These are phyloP conservation scores for Fulica atra DNA, from an alignment of 2,113 vertebrate species.

Conservation along the genomic window DNA sequence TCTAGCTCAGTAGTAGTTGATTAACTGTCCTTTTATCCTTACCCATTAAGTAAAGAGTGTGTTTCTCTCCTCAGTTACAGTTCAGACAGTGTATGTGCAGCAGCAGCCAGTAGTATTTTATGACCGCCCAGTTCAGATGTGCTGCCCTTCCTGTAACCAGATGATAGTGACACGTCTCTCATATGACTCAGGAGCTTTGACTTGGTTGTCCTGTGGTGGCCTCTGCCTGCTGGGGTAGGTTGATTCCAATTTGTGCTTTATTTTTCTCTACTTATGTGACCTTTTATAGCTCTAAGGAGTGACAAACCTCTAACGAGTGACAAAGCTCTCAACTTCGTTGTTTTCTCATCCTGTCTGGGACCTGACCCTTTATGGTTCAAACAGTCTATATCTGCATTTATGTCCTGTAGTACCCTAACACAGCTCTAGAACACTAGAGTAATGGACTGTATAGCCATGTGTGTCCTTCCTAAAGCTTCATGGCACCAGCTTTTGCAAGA, in stretches of 20 bases:
- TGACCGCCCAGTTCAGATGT: conserved; percentile 81
- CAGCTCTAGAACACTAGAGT: not conserved
- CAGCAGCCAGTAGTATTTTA: conserved; percentile 71
- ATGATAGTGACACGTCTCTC: conserved; percentile 78
- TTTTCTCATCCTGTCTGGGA: not conserved
- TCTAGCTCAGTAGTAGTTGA: not conserved
- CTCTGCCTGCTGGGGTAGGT: conserved; percentile 85
- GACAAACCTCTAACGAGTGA: not conserved
- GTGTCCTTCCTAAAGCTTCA: not conserved
- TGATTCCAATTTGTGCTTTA: not conserved
- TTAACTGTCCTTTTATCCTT: not conserved
- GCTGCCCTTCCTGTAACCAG: conserved; percentile 82
- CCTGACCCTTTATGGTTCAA: not conserved
- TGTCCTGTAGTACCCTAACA: not conserved
- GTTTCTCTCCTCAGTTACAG: conserved; percentile 55
- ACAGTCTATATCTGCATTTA: not conserved
- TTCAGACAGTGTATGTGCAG: conserved; percentile 84
- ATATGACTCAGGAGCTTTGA: conserved; percentile 76
- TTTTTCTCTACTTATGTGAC: not conserved
- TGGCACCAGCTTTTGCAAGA: not conserved
- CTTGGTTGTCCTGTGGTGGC: conserved; percentile 87
- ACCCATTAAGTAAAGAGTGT: not conserved
- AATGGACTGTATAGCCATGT: not conserved
- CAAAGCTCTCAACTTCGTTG: not conserved
- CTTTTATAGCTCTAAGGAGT: not conserved